Percentiles rank a stretch among this genome's conserved stretches.
phyloP scores from a whole-genome alignment of 2,113 vertebrate genomes.

The Xyliphius kryptos region DNA sequence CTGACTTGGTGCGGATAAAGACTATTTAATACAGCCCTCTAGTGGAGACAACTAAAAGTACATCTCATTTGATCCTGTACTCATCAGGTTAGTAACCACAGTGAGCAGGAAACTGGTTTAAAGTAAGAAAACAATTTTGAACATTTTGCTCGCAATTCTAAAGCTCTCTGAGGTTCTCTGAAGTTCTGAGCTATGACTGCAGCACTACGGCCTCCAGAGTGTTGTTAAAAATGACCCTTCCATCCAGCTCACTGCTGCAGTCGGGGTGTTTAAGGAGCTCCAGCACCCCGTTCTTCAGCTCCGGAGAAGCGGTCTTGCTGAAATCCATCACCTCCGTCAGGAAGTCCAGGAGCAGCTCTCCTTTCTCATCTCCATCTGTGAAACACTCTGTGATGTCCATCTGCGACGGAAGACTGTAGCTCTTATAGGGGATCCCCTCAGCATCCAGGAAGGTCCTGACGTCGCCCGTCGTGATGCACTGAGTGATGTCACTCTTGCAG shows the following conservation, averaged over 20 bases:
- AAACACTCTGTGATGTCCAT: conserved; percentile 90
- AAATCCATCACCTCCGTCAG: conserved; percentile 80
- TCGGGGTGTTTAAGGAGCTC: conserved; percentile 70
- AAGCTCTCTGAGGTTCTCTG: too few species aligned
- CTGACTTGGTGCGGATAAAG: too few species aligned
- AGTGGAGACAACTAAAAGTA: too few species aligned
- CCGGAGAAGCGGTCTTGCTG: conserved; percentile 66
- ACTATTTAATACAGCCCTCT: too few species aligned
- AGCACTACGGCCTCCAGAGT: conserved; percentile 69
- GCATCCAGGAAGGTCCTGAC: conserved; percentile 67
- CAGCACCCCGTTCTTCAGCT: conserved; percentile 69
- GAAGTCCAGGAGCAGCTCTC: conserved; percentile 84
- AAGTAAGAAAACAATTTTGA: too few species aligned
- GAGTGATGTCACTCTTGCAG: conserved; percentile 59
- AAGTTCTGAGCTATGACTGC: conserved; percentile 55
- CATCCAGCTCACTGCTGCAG: conserved; percentile 69
- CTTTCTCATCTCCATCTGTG: conserved; percentile 69
- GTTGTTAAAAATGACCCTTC: conserved; percentile 80
- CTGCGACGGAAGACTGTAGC: conserved; percentile 66
- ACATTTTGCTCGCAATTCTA: too few species aligned
- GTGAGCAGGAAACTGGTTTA: too few species aligned
- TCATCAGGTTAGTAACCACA: too few species aligned
- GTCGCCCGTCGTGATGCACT: conserved; percentile 65
- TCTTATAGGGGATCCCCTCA: conserved; percentile 61
- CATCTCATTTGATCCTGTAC: too few species aligned